A percentile compares a stretch with the other conserved stretches of the same genome.
Conservation (phyloP, 2,888 invertebrate genomes). For the Petrophora chlorosata region DNA sequence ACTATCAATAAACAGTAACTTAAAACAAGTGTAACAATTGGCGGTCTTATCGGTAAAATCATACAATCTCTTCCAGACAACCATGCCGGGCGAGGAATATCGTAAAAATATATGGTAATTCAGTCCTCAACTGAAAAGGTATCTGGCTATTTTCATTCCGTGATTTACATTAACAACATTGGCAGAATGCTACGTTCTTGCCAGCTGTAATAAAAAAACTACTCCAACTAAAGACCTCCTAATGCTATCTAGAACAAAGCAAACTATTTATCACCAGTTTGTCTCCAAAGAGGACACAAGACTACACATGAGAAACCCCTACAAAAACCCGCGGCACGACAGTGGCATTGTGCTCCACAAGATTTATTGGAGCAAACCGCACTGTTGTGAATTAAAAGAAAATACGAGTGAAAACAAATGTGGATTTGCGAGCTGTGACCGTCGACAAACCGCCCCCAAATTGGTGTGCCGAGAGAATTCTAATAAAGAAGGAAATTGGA, state of each 20-base stretch:
- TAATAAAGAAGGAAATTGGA: constrained; percentile 60
- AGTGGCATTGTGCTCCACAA: constrained; percentile 49
- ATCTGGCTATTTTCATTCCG: no score
- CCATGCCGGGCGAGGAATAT: no score
- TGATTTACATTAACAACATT: no score
- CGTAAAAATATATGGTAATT: no score
- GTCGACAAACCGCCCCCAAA: constrained; percentile 53
- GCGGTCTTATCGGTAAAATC: no score
- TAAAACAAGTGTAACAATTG: no score
- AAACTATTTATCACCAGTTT: constrained; percentile 43
- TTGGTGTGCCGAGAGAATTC: constrained; percentile 52
- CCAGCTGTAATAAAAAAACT: no score
- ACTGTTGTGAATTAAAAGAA: constrained; percentile 56
- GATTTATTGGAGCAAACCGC: constrained; percentile 60
- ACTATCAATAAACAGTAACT: no score
- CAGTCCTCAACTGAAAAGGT: no score
- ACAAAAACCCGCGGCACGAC: constrained; percentile 54
- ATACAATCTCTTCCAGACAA: no score
- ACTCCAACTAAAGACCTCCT: neutral
- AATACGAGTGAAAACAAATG: constrained; percentile 55
- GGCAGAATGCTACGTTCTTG: no score
- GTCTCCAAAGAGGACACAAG: constrained; percentile 31
- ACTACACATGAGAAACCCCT: constrained; percentile 37
- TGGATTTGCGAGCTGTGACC: constrained; percentile 48
- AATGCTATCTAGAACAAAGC: constrained; percentile 33